A percentile compares a stretch with the other conserved stretches of the same genome.
Evolutionary conservation across 2,888 invertebrate species (phyloP).

Genomic region (Cantharis lateralis): DNA sequence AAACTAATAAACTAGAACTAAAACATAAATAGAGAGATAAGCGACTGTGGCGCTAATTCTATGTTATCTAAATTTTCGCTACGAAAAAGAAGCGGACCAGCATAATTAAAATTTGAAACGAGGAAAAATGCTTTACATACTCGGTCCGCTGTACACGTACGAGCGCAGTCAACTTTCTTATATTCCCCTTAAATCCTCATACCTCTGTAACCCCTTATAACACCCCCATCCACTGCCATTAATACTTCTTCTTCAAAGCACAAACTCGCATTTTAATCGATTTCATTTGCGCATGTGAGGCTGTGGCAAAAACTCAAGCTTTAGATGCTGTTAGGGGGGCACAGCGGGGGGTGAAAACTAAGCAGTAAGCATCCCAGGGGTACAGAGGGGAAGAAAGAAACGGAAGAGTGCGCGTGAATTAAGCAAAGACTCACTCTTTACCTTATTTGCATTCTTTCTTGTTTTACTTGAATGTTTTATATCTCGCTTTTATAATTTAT

Average conservation of each 20-base stretch:
- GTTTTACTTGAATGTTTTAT: slow-evolving; percentile 39
- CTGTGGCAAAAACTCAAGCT: slow-evolving; percentile 59
- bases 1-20: slow-evolving; percentile 36
- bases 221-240: slow-evolving; percentile 52
- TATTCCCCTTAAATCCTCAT: slow-evolving; percentile 42
- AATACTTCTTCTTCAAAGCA: slow-evolving; percentile 63
- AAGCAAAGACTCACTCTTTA: slow-evolving; percentile 57
- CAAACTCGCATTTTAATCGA: slow-evolving; percentile 70
- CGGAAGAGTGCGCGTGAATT: slow-evolving; percentile 58
- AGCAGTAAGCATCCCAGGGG: slow-evolving; percentile 43
- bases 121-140: slow-evolving; percentile 51
- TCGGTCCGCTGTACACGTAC: slow-evolving; percentile 56
- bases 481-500: slow-evolving; percentile 33
- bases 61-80: slow-evolving; percentile 36
- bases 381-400: slow-evolving; percentile 52
- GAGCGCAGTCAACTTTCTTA: slow-evolving; percentile 56
- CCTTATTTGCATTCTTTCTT: slow-evolving; percentile 55
- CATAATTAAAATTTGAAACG: slow-evolving; percentile 53
- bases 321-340: slow-evolving; percentile 51
- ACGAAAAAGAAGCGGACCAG: slow-evolving; percentile 46
- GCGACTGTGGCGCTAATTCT: slow-evolving; percentile 33
- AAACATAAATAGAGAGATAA: slow-evolving; percentile 39
- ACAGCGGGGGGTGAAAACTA: slow-evolving; percentile 46
- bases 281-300: slow-evolving; percentile 71
- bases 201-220: slow-evolving; percentile 40